Evolutionary conservation across 1,140 invertebrate genomes (phyloP), one percentile per base, ranked within the genome.

Genomic region (Pemphigus obesinymphae): DNA sequence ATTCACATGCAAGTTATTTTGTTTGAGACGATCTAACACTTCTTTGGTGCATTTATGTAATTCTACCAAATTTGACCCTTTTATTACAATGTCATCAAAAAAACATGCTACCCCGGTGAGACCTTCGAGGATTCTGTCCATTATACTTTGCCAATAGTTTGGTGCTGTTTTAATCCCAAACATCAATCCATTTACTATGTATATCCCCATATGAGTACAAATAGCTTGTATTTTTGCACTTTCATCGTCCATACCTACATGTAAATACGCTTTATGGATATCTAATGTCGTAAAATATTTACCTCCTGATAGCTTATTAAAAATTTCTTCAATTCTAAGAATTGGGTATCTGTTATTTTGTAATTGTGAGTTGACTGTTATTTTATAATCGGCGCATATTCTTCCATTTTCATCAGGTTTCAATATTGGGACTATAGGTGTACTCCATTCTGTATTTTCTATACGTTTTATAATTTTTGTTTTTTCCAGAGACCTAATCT

Each of bases 311-410:
- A 83, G 6, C 84, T 45, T 61, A 48, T 66, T 68, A 37, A 84
- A 26, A 26, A 83, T 40, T 17, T 83, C 55, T 29, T 84, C 80
- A 31, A 78, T 82, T 76, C 45, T 75, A 45, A 31, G 53, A n/a
- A 84, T 80, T 15, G 78, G 82, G 34, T 82, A 82, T 55, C 82
- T n/a, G 11, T 53, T 37, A 53, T 75, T 20, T 72, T 58, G 20
- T 10, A 84, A 34, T 68, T 43, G 37, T 26, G 3, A 6, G 53
- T 84, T 84, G 13, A 89, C 78, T 48, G 45, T 40, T 34, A 84
- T 23, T 83, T 86, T 87, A 82, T 86, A 89, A 83, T 88, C 87
- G 17, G 84, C 86, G 82, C 87, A 88, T 0, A 88, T 61, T 34
- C 87, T 82, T 6, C 86, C 84, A 45, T 70, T 82, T 31, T 86